phyloP scores from a whole-genome alignment of 2,797 vertebrate genomes.

The Microctenopoma steveboyesi region DNA sequence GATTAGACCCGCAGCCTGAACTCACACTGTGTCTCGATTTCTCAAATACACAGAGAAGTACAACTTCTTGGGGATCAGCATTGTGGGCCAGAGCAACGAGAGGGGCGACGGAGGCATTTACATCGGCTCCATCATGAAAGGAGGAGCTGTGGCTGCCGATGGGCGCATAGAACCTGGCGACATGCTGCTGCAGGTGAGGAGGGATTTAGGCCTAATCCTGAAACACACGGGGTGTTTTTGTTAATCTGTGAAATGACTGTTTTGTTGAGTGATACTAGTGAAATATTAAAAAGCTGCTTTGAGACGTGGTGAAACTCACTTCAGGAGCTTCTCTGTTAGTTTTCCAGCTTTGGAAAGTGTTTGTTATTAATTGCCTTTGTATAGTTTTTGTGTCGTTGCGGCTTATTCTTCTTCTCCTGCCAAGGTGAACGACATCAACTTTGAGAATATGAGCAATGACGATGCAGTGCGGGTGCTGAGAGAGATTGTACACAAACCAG shows the following conservation, averaged over 20 bases:
- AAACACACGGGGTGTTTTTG: background rate
- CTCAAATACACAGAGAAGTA: conserved; percentile 81
- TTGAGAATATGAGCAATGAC: conserved; percentile 95
- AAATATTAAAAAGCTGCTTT: background rate
- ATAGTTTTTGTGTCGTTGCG: background rate
- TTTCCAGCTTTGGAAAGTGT: background rate
- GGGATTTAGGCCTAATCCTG: too few relatives aligned
- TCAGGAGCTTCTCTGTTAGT: background rate
- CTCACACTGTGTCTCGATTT: too few relatives aligned
- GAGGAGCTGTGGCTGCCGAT: conserved; percentile 91
- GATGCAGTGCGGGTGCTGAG: conserved; percentile 91
- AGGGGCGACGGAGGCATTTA: conserved; percentile 93
- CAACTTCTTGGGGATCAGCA: conserved; percentile 94
- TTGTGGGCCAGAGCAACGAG: conserved; percentile 94
- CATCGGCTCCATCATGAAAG: conserved; percentile 92
- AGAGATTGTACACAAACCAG: conserved; percentile 94
- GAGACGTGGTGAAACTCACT: background rate
- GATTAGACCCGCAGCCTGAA: background rate
- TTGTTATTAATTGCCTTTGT: background rate
- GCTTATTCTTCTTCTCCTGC: background rate
- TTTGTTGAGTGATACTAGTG: background rate
- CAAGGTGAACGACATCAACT: conserved; percentile 94
- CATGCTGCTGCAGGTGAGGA: conserved; percentile 86
- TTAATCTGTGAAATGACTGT: background rate
- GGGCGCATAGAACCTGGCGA: conserved; percentile 87